Evolutionary conservation across 2,888 invertebrate genomes (phyloP).

Genomic region (Athrips mouffetella): DNA sequence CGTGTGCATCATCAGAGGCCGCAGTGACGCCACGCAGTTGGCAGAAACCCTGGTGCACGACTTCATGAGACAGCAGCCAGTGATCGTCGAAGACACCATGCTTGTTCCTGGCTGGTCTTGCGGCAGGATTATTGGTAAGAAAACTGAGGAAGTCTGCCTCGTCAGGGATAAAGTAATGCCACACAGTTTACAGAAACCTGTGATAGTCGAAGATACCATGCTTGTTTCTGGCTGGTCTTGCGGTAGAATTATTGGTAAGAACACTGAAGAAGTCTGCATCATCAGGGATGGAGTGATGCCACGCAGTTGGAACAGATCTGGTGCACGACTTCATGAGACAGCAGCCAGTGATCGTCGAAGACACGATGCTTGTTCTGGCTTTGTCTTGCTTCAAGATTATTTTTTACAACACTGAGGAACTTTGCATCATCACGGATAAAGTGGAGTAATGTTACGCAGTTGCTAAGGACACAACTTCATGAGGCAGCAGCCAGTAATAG

Average conservation of each 20-base stretch:
- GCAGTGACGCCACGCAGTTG: conserved; percentile 80
- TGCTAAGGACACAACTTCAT: too few relatives aligned
- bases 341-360: conserved; percentile 82
- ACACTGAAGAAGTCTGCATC: conserved; percentile 83
- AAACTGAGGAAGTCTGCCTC: too few relatives aligned
- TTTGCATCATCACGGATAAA: too few relatives aligned
- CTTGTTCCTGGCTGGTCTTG: conserved; percentile 82
- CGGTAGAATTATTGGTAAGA: conserved; percentile 83
- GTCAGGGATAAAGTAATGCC: not conserved
- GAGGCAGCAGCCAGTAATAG: too few relatives aligned
- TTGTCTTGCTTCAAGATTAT: conserved; percentile 85
- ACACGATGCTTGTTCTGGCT: conserved; percentile 82
- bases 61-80: conserved; percentile 83
- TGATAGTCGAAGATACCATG: conserved; percentile 81
- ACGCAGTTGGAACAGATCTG: conserved; percentile 83
- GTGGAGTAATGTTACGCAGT: too few relatives aligned
- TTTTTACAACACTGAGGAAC: too few relatives aligned
- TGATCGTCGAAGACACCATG: conserved; percentile 82
- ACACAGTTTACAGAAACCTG: conserved; percentile 84
- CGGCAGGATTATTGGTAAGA: conserved; percentile 83
- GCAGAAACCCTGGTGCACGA: conserved; percentile 84
- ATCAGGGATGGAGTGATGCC: conserved; percentile 81
- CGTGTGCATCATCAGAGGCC: conserved; percentile 85
- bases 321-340: conserved; percentile 84
- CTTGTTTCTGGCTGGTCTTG: conserved; percentile 82